These are phyloP conservation scores for Charaxes varanes DNA, from an alignment of 1,140 invertebrate genomes.

Conservation along the genomic window DNA sequence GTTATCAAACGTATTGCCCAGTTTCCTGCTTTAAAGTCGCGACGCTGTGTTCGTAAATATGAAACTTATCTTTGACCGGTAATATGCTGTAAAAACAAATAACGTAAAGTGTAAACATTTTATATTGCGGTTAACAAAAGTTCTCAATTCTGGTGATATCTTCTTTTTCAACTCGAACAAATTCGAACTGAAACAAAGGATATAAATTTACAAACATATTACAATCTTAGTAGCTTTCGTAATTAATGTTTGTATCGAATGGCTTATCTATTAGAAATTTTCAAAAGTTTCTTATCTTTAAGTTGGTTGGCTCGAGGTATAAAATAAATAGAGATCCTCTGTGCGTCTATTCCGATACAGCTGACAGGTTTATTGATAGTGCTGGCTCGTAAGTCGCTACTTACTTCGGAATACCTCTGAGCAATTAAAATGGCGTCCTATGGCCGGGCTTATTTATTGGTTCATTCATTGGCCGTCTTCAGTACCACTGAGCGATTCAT, in stretches of 20 bases:
- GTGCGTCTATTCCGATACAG: not conserved
- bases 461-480: slow-evolving; percentile 20
- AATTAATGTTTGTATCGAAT: slow-evolving; percentile 14
- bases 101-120: not conserved
- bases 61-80: slow-evolving; percentile 9
- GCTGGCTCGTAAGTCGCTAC: not conserved
- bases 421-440: slow-evolving; percentile 20
- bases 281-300: not conserved
- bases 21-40: slow-evolving; percentile 1
- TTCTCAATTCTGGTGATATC: too few relatives aligned
- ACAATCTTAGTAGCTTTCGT: slow-evolving; percentile 12
- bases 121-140: not conserved
- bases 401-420: slow-evolving; percentile 4
- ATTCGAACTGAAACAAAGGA: slow-evolving; percentile 3
- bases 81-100: not conserved
- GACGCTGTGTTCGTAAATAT: slow-evolving; percentile 14
- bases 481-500: slow-evolving; percentile 12
- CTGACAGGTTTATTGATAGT: slow-evolving; percentile 1
- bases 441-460: slow-evolving; percentile 13
- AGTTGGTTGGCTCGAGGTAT: not conserved
- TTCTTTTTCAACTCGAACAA: too few relatives aligned
- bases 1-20: slow-evolving; percentile 4
- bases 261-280: not conserved
- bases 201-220: slow-evolving; percentile 4
- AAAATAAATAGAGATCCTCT: slow-evolving; percentile 1